Base-by-base conservation (phyloP, 2,113 vertebrate genomes). In the Mobula birostris region DNA sequence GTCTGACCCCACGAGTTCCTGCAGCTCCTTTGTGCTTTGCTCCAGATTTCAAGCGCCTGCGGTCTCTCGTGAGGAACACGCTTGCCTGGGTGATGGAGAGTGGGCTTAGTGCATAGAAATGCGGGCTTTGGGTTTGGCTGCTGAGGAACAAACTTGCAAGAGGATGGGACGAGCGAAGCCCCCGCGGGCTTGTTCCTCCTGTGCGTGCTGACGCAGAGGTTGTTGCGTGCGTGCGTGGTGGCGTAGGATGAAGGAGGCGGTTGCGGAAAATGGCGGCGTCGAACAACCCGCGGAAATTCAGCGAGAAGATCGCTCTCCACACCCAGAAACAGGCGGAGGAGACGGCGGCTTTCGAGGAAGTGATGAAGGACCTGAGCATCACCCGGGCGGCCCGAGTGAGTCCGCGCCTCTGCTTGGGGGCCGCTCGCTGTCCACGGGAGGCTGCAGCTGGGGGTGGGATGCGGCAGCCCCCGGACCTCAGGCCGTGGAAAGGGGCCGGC, bases 241-340 rank as follows among this genome's bases (percentile, higher is more conserved):
- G 97, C 96, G 97, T 94, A 95, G 94, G 90, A 94, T 88, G 94
- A 94, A 94, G 95, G 94, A 94, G 97, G 96, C 97, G 97, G 97
- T 97, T 97, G 32, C 96, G 97, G 97, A 98, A 98, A 97, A 98
- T 98, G 98, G 98, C 98, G 98, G 98, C 98, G 96, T 98, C 98
- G 96, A 99, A 98, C 97, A 99, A 98, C 98, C 98, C 98, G 95
- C 98, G 98, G 96, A 99, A 99, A 98, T 99, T 99, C 96, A 99
- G 98, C 97, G 98, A 99, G 97, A 99, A 99, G 97, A 99, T 99
- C 96, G 98, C 98, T 94, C 96, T 99, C 96, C 98, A 99, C 96
- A 98, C 98, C 95, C 98, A 99, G 96, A 98, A 98, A 95, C 98
- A 99, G 97, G 98, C 98, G 94, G 98, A 98, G 96, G 98, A 98